These are phyloP conservation scores for Microtus montanus DNA, from an alignment of 2,113 vertebrate species.

Conservation along the genomic window DNA sequence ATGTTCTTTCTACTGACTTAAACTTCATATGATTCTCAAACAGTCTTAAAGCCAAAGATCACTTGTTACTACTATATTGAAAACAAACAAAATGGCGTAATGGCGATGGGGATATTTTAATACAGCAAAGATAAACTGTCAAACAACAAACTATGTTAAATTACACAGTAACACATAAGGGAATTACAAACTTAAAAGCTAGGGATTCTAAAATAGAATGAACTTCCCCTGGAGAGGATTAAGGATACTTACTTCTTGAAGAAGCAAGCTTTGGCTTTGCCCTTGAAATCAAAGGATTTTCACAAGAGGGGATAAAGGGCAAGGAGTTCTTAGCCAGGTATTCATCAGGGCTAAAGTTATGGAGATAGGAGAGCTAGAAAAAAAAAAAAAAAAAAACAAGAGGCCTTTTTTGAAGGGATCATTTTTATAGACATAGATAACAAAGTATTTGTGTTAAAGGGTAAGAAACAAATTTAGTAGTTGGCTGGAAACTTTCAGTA, in stretches of 20 bases:
- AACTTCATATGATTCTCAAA: background rate
- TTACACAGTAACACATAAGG: background rate
- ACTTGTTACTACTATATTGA: background rate
- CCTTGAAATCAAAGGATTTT: background rate
- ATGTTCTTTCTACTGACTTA: background rate
- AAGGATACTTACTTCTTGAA: background rate
- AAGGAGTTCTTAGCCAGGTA: background rate
- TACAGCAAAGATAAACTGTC: background rate
- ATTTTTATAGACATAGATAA: background rate
- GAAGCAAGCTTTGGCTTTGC: background rate
- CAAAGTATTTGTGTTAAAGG: background rate
- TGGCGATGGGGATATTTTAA: background rate
- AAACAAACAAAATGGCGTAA: background rate
- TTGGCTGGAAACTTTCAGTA: background rate
- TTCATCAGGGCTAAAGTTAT: background rate
- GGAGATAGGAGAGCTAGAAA: background rate
- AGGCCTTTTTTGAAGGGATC: background rate
- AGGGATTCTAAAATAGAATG: background rate
- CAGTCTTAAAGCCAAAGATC: background rate
- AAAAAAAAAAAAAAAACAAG: background rate
- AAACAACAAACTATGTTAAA: background rate
- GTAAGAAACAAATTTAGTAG: background rate
- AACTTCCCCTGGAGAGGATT: background rate
- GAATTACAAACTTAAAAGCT: background rate
- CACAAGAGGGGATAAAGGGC: background rate